Evolutionary conservation across 2,888 invertebrate genomes (phyloP).

Genomic region (Drosophila picticornis): DNA sequence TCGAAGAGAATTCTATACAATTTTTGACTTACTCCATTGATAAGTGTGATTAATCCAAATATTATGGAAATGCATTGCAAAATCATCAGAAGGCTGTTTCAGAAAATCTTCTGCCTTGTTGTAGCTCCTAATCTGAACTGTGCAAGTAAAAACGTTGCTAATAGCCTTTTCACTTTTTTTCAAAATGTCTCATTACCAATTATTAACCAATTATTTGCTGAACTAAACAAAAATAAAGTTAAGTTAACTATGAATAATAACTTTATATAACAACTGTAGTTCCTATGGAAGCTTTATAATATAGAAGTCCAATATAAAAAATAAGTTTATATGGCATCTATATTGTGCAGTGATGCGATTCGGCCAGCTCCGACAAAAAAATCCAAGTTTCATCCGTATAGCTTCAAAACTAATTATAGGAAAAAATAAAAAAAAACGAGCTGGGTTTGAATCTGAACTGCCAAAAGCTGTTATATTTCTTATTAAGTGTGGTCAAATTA

Average conservation of each 20-base stretch:
- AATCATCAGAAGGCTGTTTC: constrained; percentile 13
- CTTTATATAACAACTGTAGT: too few relatives aligned
- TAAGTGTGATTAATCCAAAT: background rate
- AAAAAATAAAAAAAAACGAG: background rate
- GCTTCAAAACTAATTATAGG: too few relatives aligned
- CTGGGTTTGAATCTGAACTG: background rate
- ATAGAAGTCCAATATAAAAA: too few relatives aligned
- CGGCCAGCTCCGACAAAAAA: background rate
- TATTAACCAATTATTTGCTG: background rate
- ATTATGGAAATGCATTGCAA: background rate
- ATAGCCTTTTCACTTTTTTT: background rate
- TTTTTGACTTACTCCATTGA: constrained; percentile 21
- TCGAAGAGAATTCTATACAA: background rate
- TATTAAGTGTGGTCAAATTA: background rate
- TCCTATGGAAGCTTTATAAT: too few relatives aligned
- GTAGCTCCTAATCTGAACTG: constrained; percentile 1
- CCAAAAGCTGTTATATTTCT: background rate
- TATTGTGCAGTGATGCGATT: background rate
- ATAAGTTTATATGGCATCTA: background rate
- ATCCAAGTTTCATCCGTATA: background rate
- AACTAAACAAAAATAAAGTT: too few relatives aligned
- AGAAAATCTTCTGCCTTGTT: background rate
- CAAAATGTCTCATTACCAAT: too few relatives aligned
- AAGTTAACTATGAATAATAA: too few relatives aligned
- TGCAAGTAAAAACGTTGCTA: background rate